Base-by-base conservation (phyloP, 2,113 vertebrate genomes). In the Acrocephalus arundinaceus region DNA sequence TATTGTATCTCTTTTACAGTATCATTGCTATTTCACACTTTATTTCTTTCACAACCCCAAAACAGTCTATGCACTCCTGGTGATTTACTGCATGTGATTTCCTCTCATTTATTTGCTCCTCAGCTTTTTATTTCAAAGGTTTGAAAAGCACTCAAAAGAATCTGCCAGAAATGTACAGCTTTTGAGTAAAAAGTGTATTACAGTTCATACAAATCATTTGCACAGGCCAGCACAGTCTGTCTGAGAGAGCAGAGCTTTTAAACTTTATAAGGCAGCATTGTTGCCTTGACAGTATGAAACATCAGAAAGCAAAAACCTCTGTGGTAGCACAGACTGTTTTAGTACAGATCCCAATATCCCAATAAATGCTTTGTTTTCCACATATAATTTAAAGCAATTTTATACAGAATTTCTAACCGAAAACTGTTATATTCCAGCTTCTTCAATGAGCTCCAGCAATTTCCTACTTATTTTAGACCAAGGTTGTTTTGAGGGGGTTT, bases 21-120 rank as follows among this genome's bases (percentile, higher is more conserved):
- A 94, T 97, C 91, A 90, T 66, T 96, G 94, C 92, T 97, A 97
- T 97, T 97, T 98, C 98, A 97, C 96, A 97, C 95, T 97, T 97
- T 93, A 95, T 97, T 97, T 97, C 92, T 94, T 96, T 92, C 91
- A 95, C 91, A 96, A 62, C 91, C 91, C 95, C 93, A 90, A 95
- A 87, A 81, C 90, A 94, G 67, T 91, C 95, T 94, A 43, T 96
- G 75, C 24, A 2, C 52, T 95, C 91, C 94, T 87, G 65, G 74
- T 97, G 95, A 97, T 97, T 97, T 97, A 97, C 82, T 94, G 92
- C 88, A 85, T 77, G 80, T 83, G 91, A 96, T 96, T 96, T 98
- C 96, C 94, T 97, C 94, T 73, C 82, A 33, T 90, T 85, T 93
- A 63, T 90, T 91, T 90, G 62, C 19, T 33, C n/a, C 43, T 52